phyloP scores from a whole-genome alignment of 2,797 vertebrate genomes.

The Xenopus petersii region DNA sequence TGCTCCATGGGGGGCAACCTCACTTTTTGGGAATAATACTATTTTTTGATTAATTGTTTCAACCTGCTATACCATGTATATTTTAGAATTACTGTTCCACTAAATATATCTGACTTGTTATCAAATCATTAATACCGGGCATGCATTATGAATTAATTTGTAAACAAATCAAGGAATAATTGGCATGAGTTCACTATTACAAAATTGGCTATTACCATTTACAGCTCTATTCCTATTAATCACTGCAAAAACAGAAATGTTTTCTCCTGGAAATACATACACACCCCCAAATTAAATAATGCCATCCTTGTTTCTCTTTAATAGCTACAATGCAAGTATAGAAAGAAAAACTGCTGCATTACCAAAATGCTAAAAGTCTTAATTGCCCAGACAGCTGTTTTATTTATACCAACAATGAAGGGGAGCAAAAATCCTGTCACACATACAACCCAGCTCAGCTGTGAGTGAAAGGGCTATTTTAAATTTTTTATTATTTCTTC shows the following conservation, averaged over 20 bases:
- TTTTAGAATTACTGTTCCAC: too few relatives aligned
- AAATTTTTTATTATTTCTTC: conserved; percentile 30
- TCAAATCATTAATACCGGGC: background rate
- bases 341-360: background rate
- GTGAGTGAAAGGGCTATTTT: conserved; percentile 39
- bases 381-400: conserved; percentile 22
- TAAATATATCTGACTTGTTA: background rate
- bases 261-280: background rate
- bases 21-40: too few relatives aligned
- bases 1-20: too few relatives aligned
- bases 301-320: background rate
- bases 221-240: background rate
- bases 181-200: background rate
- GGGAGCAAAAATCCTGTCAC: background rate
- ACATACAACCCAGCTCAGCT: conserved; percentile 39
- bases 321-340: background rate
- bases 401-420: conserved; percentile 15
- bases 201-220: background rate
- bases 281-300: background rate
- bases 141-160: background rate
- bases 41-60: too few relatives aligned
- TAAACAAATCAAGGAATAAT: background rate
- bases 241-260: background rate
- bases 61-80: too few relatives aligned
- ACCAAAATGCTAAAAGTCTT: background rate